A percentile compares a stretch with the other conserved stretches of the same genome.
Evolutionary conservation across 2,113 vertebrate genomes (phyloP).

Genomic region (Donacobius atricapilla): DNA sequence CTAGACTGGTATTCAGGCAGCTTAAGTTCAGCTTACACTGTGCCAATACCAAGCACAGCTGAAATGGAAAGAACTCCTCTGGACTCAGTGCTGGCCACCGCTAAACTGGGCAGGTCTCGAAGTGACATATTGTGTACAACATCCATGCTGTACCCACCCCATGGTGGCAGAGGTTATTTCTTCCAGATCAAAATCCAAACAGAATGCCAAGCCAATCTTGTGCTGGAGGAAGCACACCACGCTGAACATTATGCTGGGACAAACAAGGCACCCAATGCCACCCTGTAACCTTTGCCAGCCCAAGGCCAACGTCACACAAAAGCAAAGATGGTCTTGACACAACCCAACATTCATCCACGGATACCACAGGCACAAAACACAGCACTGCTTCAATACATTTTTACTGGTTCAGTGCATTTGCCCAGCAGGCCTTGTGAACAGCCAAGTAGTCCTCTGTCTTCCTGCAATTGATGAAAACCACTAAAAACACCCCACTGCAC

Average conservation of each 20-base stretch:
- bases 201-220: not conserved
- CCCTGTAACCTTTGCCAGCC: not conserved
- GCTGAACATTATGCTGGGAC: not conserved
- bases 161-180: not conserved
- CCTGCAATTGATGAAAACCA: not conserved
- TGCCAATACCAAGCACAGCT: not conserved
- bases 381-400: not conserved
- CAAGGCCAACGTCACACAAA: fast-evolving
- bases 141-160: fast-evolving
- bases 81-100: fast-evolving
- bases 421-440: not conserved
- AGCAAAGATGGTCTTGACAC: not conserved
- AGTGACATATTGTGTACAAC: not conserved
- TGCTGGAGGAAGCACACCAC: not conserved
- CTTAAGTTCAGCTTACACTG: not conserved
- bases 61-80: not conserved
- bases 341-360: not conserved
- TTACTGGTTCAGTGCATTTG: not conserved
- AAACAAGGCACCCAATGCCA: not conserved
- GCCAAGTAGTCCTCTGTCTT: not conserved
- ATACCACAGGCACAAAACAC: not conserved
- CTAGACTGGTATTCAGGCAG: not conserved
- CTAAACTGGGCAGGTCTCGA: not conserved
- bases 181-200: not conserved
- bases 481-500: not conserved